Conservation (phyloP, 2,888 invertebrate species). For the Orchestes rusci region DNA sequence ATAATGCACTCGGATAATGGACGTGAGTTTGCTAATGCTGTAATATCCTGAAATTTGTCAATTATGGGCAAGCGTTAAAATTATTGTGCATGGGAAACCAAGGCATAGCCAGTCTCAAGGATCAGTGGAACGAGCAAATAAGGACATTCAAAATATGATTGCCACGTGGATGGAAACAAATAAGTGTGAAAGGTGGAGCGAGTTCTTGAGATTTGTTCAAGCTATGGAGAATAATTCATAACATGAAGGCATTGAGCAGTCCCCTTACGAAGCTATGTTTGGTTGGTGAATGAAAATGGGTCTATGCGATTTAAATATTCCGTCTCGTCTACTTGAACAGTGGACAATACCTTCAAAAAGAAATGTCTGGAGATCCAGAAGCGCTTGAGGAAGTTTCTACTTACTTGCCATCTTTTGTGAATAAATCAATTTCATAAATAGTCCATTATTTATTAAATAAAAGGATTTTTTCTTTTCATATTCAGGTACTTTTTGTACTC, state of each 20-base stretch:
- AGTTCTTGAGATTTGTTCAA: constrained; percentile 7
- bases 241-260: constrained; percentile 8
- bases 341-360: too few species aligned
- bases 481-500: too few species aligned
- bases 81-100: constrained; percentile 9
- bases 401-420: too few species aligned
- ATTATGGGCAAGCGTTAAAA: constrained; percentile 10
- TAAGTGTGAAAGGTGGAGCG: constrained; percentile 4
- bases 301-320: too few species aligned
- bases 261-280: constrained; percentile 6
- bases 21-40: constrained; percentile 8
- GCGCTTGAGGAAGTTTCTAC: too few species aligned
- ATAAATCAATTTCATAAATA: too few species aligned
- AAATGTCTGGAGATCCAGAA: too few species aligned
- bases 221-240: constrained; percentile 7
- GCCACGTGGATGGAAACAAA: constrained; percentile 6
- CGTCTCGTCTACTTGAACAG: too few species aligned
- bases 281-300: too few species aligned
- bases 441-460: too few species aligned
- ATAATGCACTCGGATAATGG: constrained; percentile 8
- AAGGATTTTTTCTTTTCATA: too few species aligned
- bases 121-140: constrained; percentile 10
- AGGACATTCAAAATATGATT: constrained; percentile 8
- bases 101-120: constrained; percentile 9
- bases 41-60: constrained; percentile 8